Evolutionary conservation across 2,888 invertebrate genomes (phyloP), one percentile per base, ranked within the genome.

Genomic region (Orchestes rusci): DNA sequence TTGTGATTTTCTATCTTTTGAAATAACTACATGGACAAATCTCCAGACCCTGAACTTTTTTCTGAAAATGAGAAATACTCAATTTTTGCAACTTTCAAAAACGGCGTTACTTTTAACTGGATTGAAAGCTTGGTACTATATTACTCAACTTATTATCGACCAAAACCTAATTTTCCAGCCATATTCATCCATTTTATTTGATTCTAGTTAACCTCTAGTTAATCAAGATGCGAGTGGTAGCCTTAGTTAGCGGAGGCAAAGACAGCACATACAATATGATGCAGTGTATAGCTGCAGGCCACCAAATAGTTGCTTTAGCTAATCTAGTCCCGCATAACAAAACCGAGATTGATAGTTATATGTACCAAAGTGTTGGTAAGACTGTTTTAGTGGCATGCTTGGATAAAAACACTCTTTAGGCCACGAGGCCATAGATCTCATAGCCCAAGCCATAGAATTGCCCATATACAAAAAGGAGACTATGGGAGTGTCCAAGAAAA

Each of bases 201-300:
- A n/a, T n/a, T n/a, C n/a, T n/a, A n/a, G n/a, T n/a, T n/a, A n/a
- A n/a, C n/a, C n/a, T n/a, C n/a, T n/a, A n/a, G n/a, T n/a, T n/a
- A n/a, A n/a, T 16, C 36, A 79, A 73, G 66, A 91, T 91, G 91
- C 85, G 79, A 73, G 86, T 87, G 56, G 87, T 89, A 58, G 90
- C 88, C 51, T 74, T 92, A 70, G 79, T 92, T 56, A 97, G 96
- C 72, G 99, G 99, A 59, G 99, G 99, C 58, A 99, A 99, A 73
- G 99, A 99, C 74, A 97, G 96, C 74, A 94, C 93, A 72, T 99
- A 89, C 74, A 97, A 96, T 69, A 88, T 99, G 87, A 85, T 97
- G 85, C 91, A 95, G 75, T 96, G 95, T 72, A 82, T 93, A 55
- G 85, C 86, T 57, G 90, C 93, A 65, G 96, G 96, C 39, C 97